Conservation (phyloP, 1,140 invertebrate genomes). For the Holotrichia oblita region DNA sequence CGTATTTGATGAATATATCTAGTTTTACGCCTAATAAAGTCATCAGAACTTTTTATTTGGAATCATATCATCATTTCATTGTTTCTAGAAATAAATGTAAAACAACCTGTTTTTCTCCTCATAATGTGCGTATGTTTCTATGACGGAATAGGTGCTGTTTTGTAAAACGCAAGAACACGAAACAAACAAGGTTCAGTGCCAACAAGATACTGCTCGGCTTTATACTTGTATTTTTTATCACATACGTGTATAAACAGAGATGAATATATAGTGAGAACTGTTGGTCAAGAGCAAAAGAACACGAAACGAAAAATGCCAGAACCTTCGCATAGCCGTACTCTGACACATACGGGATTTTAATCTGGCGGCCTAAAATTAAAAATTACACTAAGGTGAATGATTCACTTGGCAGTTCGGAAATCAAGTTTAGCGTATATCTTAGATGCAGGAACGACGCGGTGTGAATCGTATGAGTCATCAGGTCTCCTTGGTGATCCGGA, state of each 20-base stretch:
- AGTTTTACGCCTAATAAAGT: too few relatives aligned
- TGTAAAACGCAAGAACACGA: conserved; percentile 22
- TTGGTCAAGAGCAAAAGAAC: not conserved
- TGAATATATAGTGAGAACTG: conserved; percentile 16
- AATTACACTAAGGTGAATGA: conserved; percentile 32
- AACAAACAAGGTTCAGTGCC: conserved; percentile 29
- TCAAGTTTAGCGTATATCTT: conserved; percentile 16
- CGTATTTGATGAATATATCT: too few relatives aligned
- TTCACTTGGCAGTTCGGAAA: conserved; percentile 34
- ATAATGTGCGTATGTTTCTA: conserved; percentile 21
- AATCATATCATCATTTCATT: not conserved
- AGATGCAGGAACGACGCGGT: conserved; percentile 10
- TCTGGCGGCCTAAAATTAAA: conserved; percentile 25
- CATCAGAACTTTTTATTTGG: not conserved
- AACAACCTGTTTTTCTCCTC: conserved; percentile 31
- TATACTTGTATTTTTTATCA: not conserved
- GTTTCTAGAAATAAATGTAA: conserved; percentile 26
- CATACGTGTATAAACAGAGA: not conserved
- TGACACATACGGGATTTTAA: conserved; percentile 33
- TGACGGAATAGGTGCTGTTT: conserved; percentile 10
- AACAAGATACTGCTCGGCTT: conserved; percentile 20
- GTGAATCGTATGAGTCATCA: conserved; percentile 17
- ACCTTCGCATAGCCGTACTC: conserved; percentile 25
- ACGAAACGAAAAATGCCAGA: conserved; percentile 25
- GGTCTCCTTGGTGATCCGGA: not conserved